Evolutionary conservation across 2,797 vertebrate genomes (phyloP), one percentile per base, ranked within the genome.

Genomic region (Amniataba percoides): DNA sequence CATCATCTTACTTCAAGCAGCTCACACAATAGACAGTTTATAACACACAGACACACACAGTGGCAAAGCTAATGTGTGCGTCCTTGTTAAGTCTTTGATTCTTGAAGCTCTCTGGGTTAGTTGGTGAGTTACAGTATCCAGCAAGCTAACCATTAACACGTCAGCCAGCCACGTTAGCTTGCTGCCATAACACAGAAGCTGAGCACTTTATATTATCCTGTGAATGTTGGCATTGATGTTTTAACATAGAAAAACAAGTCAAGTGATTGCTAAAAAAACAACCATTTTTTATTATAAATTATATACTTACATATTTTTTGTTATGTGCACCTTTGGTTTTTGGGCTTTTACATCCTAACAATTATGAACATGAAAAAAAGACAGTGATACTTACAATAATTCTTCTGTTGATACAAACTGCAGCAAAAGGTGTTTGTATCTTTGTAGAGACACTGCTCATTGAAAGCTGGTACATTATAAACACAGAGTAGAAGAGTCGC

Each of bases 231-330:
- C 27, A 31, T 27, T 23, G 7, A 15, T 19, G 21, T 31, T 46
- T 72, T 27, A 40, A 18, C 5, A 53, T 10, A 48, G 9, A 43
- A 59, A 48, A 36, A 51, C 48, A 2, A 70, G 14, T 3, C 48
- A 67, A 21, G 7, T 55, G 4, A 57, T 51, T 16, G 13, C 64
- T 48, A 21, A 58, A 74, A 40, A 71, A 82, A 76, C 23, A 64
- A 58, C 5, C 27, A 31, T 74, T 89, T 79, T 86, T 77, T 71
- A 83, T 85, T 51, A 85, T 82, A 87, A 87, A 80, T 89, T 79
- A 87, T 42, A 45, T 69, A 74, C 43, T 60, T 57, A 65, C 25
- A 78, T 66, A 48, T 69, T 58, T 61, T 23, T 74, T 57, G 21
- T 48, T 34, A 72, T 52, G 56, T 65, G 46, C 46, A 53, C 39